Conservation (phyloP, 2,888 invertebrate genomes). For the Tethea ocularis region DNA sequence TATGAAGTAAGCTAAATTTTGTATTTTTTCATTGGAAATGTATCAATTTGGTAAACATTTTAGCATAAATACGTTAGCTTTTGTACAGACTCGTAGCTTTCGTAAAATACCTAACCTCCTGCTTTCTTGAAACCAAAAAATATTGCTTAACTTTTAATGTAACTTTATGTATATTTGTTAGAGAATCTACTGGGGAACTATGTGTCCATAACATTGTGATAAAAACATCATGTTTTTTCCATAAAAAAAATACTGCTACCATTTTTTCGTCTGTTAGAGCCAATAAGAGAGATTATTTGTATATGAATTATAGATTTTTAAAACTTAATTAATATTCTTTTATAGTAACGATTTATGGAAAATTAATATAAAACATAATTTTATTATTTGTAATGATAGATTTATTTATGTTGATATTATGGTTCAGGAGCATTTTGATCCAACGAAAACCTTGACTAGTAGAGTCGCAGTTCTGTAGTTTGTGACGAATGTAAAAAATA, state of each 20-base stretch:
- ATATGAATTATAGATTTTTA: constrained; percentile 77
- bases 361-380: constrained; percentile 66
- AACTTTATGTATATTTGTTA: constrained; percentile 82
- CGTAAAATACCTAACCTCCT: constrained; percentile 55
- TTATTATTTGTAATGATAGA: constrained; percentile 63
- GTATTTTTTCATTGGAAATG: constrained; percentile 6
- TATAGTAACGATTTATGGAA: constrained; percentile 73
- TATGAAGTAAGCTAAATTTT: constrained; percentile 21
- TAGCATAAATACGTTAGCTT: neutral
- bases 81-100: constrained; percentile 25
- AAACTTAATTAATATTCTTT: constrained; percentile 68
- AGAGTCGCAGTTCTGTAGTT: constrained; percentile 81
- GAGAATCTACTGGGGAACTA: constrained; percentile 74
- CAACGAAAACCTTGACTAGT: constrained; percentile 73
- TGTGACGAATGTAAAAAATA: constrained; percentile 72
- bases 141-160: constrained; percentile 69
- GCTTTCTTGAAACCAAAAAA: constrained; percentile 75
- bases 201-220: constrained; percentile 82
- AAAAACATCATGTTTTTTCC: constrained; percentile 79
- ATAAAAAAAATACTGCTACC: constrained; percentile 71
- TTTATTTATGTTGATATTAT: constrained; percentile 73
- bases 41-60: neutral
- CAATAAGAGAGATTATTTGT: constrained; percentile 81
- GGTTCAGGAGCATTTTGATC: constrained; percentile 77
- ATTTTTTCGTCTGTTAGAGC: constrained; percentile 73